Conservation (phyloP, 2,888 invertebrate species). For the Cantharis flavilabris region DNA sequence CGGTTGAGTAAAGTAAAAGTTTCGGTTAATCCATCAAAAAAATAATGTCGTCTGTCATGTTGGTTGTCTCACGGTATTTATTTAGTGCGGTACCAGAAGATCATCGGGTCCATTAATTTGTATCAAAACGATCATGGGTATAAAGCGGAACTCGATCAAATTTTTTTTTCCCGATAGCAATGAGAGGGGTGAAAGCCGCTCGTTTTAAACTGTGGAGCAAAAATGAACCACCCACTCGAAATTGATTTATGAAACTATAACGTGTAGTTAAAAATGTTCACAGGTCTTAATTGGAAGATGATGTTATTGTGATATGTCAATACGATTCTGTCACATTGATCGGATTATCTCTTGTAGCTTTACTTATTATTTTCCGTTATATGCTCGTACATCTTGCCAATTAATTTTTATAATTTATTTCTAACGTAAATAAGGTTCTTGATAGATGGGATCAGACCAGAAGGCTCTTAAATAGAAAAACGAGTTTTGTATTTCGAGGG, state of each 20-base stretch:
- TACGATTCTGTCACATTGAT: slow-evolving; percentile 31
- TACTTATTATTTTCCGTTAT: slow-evolving; percentile 31
- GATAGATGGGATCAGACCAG: not conserved
- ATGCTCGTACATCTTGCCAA: slow-evolving; percentile 40
- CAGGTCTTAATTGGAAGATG: slow-evolving; percentile 39
- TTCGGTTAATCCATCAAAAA: slow-evolving; percentile 23
- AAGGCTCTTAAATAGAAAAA: not conserved
- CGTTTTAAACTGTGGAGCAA: not conserved
- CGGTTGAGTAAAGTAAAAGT: slow-evolving; percentile 9
- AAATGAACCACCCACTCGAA: slow-evolving; percentile 19
- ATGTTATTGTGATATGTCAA: slow-evolving; percentile 33
- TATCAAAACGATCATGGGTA: slow-evolving; percentile 4
- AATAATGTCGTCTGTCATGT: slow-evolving; percentile 27
- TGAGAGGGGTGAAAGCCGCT: slow-evolving; percentile 17
- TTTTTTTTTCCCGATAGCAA: not conserved
- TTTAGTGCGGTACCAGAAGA: slow-evolving; percentile 29
- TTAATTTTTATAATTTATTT: slow-evolving; percentile 32
- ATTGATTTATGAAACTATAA: slow-evolving; percentile 23
- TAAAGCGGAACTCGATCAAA: not conserved
- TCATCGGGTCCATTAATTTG: not conserved
- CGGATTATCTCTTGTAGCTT: slow-evolving; percentile 35
- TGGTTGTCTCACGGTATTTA: slow-evolving; percentile 26
- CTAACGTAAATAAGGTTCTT: not conserved
- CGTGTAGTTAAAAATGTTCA: slow-evolving; percentile 31
- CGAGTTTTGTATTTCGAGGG: not conserved